Base-by-base conservation (phyloP, 2,888 invertebrate species). In the Hoplodrina ambigua region DNA sequence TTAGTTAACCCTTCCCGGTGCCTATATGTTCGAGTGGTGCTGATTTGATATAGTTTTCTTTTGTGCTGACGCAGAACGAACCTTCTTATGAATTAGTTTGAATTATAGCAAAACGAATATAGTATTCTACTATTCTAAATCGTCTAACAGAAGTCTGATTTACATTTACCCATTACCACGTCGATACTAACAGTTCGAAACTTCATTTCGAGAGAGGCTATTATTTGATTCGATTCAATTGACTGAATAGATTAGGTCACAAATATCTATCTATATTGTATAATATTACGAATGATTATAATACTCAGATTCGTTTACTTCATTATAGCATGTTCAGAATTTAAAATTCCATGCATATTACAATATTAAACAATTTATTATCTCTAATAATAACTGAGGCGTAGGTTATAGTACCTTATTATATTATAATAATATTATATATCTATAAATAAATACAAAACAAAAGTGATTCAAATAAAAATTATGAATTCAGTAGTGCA, bases 161-260 rank as follows among this genome's bases (percentile, higher is more conserved):
- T 78, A 80, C 78, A 77, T 82, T 83, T 80, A 83, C 81, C 85
- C 80, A 78, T 83, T 72, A 76, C 83, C 84, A 83, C 83, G 84
- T 86, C 86, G 85, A 88, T 76, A 79, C 87, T 84, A 84, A 87
- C 89, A 84, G 87, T 87, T 87, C 86, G 88, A 90, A 89, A 85
- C 89, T 90, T 90, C 91, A 88, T 88, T 89, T 87, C 86, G 92
- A 93, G 93, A 94, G 95, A 95, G 95, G 95, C 95, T 95, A 95
- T 94, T 86, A 90, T 94, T 94, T 94, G 93, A 94, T 94, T 94
- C 92, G 92, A 94, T 93, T 94, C 94, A 92, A 94, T 92, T 92
- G 95, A 95, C 95, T 95, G 95, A 95, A 92, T 95, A 95, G 95
- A 92, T 93, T 95, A 95, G 94, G 93, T 94, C 94, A 91, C 94